Evolutionary conservation across 2,113 vertebrate genomes (phyloP).

Genomic region (Scatophagus argus): DNA sequence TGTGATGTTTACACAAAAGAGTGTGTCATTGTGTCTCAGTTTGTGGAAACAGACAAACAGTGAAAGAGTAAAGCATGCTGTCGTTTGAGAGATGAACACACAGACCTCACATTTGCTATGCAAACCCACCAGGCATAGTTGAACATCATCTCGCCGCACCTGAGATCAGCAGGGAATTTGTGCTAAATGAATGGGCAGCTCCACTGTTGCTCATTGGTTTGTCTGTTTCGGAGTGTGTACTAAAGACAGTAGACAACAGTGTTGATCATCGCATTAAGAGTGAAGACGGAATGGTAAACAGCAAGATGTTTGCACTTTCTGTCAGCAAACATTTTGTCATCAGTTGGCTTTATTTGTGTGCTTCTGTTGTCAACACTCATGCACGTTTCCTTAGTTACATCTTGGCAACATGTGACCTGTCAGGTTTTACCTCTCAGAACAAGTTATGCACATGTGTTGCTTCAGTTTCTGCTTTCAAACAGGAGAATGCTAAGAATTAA

Average conservation of each 20-base stretch:
- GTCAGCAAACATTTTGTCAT: not conserved
- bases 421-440: constrained; percentile 48
- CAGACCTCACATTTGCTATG: constrained; percentile 64
- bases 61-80: not conserved
- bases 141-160: not conserved
- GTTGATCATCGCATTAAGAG: not conserved
- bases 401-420: constrained; percentile 15
- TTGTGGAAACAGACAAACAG: constrained; percentile 15
- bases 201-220: not conserved
- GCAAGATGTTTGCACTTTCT: not conserved
- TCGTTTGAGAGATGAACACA: constrained; percentile 5
- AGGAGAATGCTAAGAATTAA: constrained; percentile 6
- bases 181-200: not conserved
- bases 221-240: not conserved
- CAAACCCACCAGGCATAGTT: constrained; percentile 68
- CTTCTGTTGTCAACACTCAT: not conserved
- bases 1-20: constrained; percentile 18
- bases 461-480: constrained; percentile 15
- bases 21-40: not conserved
- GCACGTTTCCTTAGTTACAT: not conserved
- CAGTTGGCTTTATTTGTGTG: not conserved
- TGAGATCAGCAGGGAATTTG: not conserved
- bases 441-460: constrained; percentile 29
- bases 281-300: not conserved
- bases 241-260: not conserved